Evolutionary conservation across 1,140 invertebrate species (phyloP).

Genomic region (Drosophila serrata): DNA sequence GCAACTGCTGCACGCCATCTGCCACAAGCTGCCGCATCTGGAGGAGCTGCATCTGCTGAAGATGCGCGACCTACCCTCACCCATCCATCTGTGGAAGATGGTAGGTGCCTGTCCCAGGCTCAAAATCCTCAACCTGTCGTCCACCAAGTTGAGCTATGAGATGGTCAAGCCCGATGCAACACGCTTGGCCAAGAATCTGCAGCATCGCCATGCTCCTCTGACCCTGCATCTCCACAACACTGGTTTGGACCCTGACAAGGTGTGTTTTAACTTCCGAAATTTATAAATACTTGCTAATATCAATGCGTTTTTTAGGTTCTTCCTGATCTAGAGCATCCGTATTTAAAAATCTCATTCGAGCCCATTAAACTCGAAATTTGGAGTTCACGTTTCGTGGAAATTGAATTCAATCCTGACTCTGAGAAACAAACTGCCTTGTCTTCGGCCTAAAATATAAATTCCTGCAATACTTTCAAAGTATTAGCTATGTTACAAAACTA

Average conservation of each 20-base stretch:
- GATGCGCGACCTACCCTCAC: slow-evolving; percentile 50
- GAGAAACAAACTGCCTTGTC: neutral
- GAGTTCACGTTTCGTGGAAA: slow-evolving; percentile 59
- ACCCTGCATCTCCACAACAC: slow-evolving; percentile 39
- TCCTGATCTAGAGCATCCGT: slow-evolving; percentile 18
- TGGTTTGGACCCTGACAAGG: neutral
- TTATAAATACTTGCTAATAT: neutral
- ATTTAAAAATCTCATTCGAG: slow-evolving; percentile 46
- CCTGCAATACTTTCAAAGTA: neutral
- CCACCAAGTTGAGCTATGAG: slow-evolving; percentile 10
- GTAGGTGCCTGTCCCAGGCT: slow-evolving; percentile 16
- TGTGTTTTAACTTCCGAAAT: neutral
- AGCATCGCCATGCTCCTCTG: slow-evolving; percentile 8
- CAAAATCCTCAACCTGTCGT: slow-evolving; percentile 44
- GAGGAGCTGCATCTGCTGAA: slow-evolving; percentile 57
- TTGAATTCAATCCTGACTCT: slow-evolving; percentile 27
- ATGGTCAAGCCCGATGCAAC: slow-evolving; percentile 3
- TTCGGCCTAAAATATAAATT: neutral
- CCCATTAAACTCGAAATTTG: slow-evolving; percentile 35
- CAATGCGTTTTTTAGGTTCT: slow-evolving; percentile 10
- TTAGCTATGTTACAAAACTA: neutral
- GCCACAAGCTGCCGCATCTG: slow-evolving; percentile 24
- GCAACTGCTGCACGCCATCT: slow-evolving; percentile 27
- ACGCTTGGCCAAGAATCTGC: slow-evolving; percentile 3
- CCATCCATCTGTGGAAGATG: slow-evolving; percentile 45